Percentiles rank a stretch among this genome's conserved stretches.
Evolutionary conservation across 2,113 vertebrate genomes (phyloP).

Genomic region (Zingel zingel): DNA sequence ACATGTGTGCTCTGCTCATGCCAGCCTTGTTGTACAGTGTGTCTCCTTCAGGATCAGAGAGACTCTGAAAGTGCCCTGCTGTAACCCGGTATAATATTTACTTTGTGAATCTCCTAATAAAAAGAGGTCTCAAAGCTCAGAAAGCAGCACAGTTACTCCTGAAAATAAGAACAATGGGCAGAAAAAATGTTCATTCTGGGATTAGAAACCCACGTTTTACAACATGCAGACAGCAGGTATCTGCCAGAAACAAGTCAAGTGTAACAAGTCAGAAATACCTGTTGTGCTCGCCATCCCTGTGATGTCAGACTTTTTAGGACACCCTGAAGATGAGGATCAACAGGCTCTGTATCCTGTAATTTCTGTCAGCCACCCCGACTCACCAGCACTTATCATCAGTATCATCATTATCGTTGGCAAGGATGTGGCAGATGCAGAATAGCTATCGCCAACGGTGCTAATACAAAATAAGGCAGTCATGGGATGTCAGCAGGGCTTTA

Average conservation of each 20-base stretch:
- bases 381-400: conserved; percentile 45
- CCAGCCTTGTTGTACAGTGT: neutral
- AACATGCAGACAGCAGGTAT: neutral
- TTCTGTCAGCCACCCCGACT: conserved; percentile 54
- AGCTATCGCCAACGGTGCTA: neutral
- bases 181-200: neutral
- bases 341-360: conserved; percentile 48
- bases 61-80: neutral
- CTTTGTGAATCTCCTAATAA: neutral
- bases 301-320: conserved; percentile 40
- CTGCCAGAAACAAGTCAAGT: conserved; percentile 41
- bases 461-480: conserved; percentile 16
- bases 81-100: conserved; percentile 2
- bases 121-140: neutral
- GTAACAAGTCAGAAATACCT: conserved; percentile 18
- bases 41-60: conserved; percentile 4
- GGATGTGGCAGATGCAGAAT: conserved; percentile 12
- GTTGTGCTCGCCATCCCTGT: conserved; percentile 23
- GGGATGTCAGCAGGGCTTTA: too few species aligned
- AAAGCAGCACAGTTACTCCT: neutral
- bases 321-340: conserved; percentile 16
- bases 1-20: conserved; percentile 13
- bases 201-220: neutral
- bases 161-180: neutral
- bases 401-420: conserved; percentile 23